Evolutionary conservation across 2,888 invertebrate genomes (phyloP), one percentile per base, ranked within the genome.

Genomic region (Campoplex capitator): DNA sequence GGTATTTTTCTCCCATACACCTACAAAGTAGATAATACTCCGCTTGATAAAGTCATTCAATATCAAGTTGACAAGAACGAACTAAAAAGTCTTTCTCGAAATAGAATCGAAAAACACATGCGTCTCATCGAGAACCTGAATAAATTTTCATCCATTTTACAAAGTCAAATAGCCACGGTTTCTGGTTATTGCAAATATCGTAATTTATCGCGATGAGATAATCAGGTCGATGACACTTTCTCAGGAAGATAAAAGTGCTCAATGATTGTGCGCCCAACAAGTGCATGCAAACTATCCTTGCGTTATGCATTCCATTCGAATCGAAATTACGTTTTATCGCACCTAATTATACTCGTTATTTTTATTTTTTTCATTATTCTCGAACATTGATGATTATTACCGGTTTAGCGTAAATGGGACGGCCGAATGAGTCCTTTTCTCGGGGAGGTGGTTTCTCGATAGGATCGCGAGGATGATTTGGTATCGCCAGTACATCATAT

Each of bases 391-490:
- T 16, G 6, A 13, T 45, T 67, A 73, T 87, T 88, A 93, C 93
- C 83, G 91, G 92, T 70, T 82, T 89, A 0, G 88, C 75, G 73
- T 90, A 89, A 73, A 93, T 91, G 0, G 90, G 89, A 13, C 78
- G 87, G 6, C 92, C 92, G 13, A 86, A 92, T 32, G 89, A 67
- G 76, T 93, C 90, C 65, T 90, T 91, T 32, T 92, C 88, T 0
- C 92, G 90, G 0, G 91, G 91, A 0, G 89, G 89, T 42, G 48
- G 78, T 38, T 76, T 88, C 62, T 89, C 88, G 6, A 92, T 84
- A 0, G 91, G 91, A 84, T 84, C 88, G 18, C 68, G 73, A 35
- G 92, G 91, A 32, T 79, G 87, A 18, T 23, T 82, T 0, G 93
- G 93, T 77, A 84, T 87, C 0, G 93, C 91, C 62, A 93, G 78